Evolutionary conservation across 23 tunicate species (phyloP).

Genomic region (Styela plicata): DNA sequence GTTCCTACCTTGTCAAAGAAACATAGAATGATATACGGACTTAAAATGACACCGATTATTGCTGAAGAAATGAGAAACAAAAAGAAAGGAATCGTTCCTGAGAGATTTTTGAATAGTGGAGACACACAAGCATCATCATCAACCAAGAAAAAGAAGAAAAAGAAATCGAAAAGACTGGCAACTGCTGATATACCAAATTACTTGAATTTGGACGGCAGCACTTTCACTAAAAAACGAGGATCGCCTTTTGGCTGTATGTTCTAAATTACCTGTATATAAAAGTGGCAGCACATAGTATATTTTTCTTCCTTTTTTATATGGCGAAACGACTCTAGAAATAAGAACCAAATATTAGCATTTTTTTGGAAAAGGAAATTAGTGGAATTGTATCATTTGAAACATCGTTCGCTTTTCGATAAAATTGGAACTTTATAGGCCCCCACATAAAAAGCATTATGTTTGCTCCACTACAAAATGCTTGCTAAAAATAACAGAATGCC

Average conservation of each 20-base stretch:
- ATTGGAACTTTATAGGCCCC: too few species aligned
- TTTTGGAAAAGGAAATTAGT: too few species aligned
- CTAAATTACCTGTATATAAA: too few species aligned
- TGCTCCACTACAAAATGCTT: too few species aligned
- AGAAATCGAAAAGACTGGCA: conserved; percentile 2
- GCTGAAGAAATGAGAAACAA: conserved; percentile 23
- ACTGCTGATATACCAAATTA: conserved; percentile 56
- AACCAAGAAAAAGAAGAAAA: not conserved
- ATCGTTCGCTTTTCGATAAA: too few species aligned
- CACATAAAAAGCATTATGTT: too few species aligned
- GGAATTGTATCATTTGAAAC: too few species aligned
- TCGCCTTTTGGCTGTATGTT: conserved; percentile 44
- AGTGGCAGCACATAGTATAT: too few species aligned
- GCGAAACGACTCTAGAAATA: too few species aligned
- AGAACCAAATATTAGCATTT: too few species aligned
- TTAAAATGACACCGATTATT: conserved; percentile 65
- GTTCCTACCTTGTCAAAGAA: conserved; percentile 49
- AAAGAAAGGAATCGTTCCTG: not conserved
- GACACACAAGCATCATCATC: not conserved
- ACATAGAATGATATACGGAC: conserved; percentile 39
- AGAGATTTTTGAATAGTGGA: not conserved
- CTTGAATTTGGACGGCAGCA: conserved; percentile 41
- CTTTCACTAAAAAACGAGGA: conserved; percentile 39
- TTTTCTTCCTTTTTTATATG: too few species aligned
- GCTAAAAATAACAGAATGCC: too few species aligned